These are phyloP conservation scores for Creontiades dilutus DNA, from an alignment of 2,888 invertebrate genomes.

Conservation along the genomic window DNA sequence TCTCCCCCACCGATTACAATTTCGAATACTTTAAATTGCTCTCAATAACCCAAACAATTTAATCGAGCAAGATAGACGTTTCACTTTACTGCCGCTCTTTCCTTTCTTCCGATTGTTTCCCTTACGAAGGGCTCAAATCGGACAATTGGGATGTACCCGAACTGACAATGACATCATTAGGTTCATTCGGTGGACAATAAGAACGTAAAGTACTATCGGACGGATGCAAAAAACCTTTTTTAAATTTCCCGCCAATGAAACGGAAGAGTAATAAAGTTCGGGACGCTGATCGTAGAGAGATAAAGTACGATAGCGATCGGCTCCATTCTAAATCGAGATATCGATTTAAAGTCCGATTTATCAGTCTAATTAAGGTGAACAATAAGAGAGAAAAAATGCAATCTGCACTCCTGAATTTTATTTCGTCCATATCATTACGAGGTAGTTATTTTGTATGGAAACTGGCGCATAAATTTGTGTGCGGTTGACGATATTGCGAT, in stretches of 20 bases:
- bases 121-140: not conserved
- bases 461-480: too few species aligned
- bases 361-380: not conserved
- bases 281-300: not conserved
- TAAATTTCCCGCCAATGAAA: not conserved
- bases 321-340: not conserved
- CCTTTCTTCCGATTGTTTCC: not conserved
- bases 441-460: too few species aligned
- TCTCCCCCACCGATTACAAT: too few species aligned
- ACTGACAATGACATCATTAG: slow-evolving; percentile 27
- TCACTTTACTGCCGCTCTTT: not conserved
- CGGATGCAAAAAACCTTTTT: not conserved
- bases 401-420: too few species aligned
- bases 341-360: not conserved
- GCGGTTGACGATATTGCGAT: too few species aligned
- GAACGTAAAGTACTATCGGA: slow-evolving; percentile 36
- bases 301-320: not conserved
- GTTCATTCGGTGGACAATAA: not conserved
- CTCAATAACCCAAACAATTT: too few species aligned
- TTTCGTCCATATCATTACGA: too few species aligned
- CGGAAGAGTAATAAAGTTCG: not conserved
- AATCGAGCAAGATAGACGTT: not conserved
- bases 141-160: slow-evolving; percentile 21
- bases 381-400: not conserved
- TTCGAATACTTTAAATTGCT: too few species aligned